phyloP scores from a whole-genome alignment of 2,888 invertebrate species.

The Apeira syringaria region DNA sequence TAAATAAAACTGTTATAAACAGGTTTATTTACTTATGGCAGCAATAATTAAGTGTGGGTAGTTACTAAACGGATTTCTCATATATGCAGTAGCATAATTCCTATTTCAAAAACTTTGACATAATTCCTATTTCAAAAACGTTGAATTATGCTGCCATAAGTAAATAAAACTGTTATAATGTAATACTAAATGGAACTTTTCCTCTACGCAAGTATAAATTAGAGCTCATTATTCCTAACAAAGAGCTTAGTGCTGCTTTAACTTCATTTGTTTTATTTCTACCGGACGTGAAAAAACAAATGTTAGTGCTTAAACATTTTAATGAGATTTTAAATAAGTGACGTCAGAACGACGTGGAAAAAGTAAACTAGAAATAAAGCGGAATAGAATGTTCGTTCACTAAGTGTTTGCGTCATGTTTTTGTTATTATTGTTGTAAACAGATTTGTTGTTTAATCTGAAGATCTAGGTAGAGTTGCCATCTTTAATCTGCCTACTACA shows the following conservation, averaged over 20 bases:
- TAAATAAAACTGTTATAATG: slow-evolving; percentile 45
- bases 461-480: no score
- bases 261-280: slow-evolving; percentile 29
- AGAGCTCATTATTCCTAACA: slow-evolving; percentile 22
- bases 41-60: no score
- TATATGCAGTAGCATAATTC: slow-evolving; percentile 51
- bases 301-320: slow-evolving; percentile 17
- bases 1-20: no score
- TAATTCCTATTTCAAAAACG: slow-evolving; percentile 31
- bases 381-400: no score
- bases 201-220: slow-evolving; percentile 16
- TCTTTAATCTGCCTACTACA: no score
- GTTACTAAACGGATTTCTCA: slow-evolving; percentile 70
- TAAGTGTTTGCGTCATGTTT: no score
- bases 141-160: slow-evolving; percentile 44
- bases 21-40: no score
- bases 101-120: slow-evolving; percentile 38
- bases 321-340: slow-evolving; percentile 20
- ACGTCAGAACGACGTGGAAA: slow-evolving; percentile 2
- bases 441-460: no score
- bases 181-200: slow-evolving; percentile 25
- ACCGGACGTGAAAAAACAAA: slow-evolving; percentile 28
- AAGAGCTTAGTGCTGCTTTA: slow-evolving; percentile 25
- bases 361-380: no score
- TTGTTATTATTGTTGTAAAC: no score